A percentile compares a stretch with the other conserved stretches of the same genome.
Evolutionary conservation across 2,113 vertebrate genomes (phyloP).

Genomic region (Indicator maculatus): DNA sequence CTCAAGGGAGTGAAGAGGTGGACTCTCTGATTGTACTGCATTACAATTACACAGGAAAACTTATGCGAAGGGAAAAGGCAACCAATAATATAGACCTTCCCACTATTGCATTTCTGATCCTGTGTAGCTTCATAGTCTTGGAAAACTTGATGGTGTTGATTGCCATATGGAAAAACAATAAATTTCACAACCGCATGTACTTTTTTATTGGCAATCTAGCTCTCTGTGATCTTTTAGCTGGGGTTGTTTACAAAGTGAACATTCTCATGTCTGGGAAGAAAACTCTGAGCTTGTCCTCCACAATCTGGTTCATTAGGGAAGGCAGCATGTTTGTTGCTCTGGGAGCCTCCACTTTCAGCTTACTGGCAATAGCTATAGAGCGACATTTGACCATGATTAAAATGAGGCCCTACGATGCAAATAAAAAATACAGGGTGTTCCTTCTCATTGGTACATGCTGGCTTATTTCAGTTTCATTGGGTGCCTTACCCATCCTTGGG

Average conservation of each 20-base stretch:
- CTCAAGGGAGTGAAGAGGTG: slow-evolving; percentile 45
- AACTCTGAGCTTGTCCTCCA: slow-evolving; percentile 86
- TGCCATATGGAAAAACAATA: slow-evolving; percentile 94
- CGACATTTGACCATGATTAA: slow-evolving; percentile 98
- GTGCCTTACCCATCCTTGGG: slow-evolving; percentile 90
- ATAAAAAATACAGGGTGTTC: slow-evolving; percentile 93
- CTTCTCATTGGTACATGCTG: slow-evolving; percentile 94
- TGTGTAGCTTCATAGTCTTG: slow-evolving; percentile 91
- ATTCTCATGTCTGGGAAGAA: slow-evolving; percentile 90
- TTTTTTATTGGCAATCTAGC: slow-evolving; percentile 97
- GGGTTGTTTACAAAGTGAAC: slow-evolving; percentile 89
- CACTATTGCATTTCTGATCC: slow-evolving; percentile 81
- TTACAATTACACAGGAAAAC: slow-evolving; percentile 93
- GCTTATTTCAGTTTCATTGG: slow-evolving; percentile 87
- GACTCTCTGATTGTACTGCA: slow-evolving; percentile 80
- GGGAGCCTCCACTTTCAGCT: slow-evolving; percentile 91
- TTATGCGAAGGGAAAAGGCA: slow-evolving; percentile 72
- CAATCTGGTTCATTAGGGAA: slow-evolving; percentile 91
- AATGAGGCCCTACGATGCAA: slow-evolving; percentile 94
- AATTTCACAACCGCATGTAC: slow-evolving; percentile 97
- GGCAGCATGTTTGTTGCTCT: slow-evolving; percentile 95
- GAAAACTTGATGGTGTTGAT: slow-evolving; percentile 94
- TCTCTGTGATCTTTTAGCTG: slow-evolving; percentile 92
- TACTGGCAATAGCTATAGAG: slow-evolving; percentile 95
- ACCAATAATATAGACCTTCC: slow-evolving; percentile 70